phyloP scores from a whole-genome alignment of 1,140 invertebrate genomes.

The Liolophura sinensis region DNA sequence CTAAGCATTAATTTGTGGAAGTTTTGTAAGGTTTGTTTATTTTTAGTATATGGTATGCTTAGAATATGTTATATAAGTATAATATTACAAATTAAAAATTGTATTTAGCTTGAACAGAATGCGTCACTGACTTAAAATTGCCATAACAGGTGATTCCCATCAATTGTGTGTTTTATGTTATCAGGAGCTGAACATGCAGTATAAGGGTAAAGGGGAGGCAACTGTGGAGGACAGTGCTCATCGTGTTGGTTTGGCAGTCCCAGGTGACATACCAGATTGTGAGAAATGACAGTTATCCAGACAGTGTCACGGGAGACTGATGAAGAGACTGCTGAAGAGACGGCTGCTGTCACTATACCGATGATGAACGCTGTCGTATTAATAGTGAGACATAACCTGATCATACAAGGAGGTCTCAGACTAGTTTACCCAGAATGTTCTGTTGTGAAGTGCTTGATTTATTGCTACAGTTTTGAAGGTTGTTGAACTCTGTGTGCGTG shows the following conservation, averaged over 20 bases:
- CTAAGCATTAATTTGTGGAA: background rate
- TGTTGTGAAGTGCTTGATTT: too few species aligned
- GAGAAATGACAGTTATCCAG: too few species aligned
- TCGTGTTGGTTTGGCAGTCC: slow-evolving; percentile 82
- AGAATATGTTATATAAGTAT: background rate
- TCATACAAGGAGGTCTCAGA: too few species aligned
- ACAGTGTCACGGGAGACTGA: too few species aligned
- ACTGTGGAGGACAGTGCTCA: slow-evolving; percentile 76
- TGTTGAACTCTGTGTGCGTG: too few species aligned
- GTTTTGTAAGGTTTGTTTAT: background rate
- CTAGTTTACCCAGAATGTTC: too few species aligned
- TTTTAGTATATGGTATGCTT: background rate
- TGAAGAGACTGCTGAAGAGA: too few species aligned
- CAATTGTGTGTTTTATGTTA: slow-evolving; percentile 7
- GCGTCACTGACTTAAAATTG: background rate
- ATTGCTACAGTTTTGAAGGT: too few species aligned
- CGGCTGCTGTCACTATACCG: too few species aligned
- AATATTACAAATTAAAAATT: background rate
- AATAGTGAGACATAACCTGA: too few species aligned
- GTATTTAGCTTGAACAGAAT: background rate
- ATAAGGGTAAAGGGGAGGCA: slow-evolving; percentile 76
- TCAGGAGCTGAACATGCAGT: slow-evolving; percentile 70
- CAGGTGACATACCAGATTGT: slow-evolving; percentile 36
- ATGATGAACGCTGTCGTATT: too few species aligned
- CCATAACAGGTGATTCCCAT: background rate